Evolutionary conservation across 2,888 invertebrate species (phyloP).

Genomic region (Sinotaia quadrata): DNA sequence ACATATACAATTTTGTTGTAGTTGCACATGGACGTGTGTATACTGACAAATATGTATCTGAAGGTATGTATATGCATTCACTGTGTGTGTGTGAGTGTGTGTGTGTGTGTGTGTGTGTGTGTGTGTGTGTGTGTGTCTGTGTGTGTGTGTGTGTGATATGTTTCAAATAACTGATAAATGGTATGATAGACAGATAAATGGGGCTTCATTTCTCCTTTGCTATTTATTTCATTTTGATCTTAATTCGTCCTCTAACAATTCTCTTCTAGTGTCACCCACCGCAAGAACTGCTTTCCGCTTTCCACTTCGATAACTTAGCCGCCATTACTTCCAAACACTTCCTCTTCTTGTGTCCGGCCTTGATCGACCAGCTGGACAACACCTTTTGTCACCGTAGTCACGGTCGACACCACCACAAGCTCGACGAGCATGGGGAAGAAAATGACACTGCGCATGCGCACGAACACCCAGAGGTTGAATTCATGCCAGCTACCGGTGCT

Average conservation of each 20-base stretch:
- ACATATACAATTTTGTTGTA: too few relatives aligned
- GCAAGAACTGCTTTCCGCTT: constrained; percentile 14
- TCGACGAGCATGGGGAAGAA: too few relatives aligned
- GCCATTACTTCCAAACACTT: constrained; percentile 13
- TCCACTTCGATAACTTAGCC: constrained; percentile 16
- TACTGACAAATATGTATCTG: too few relatives aligned
- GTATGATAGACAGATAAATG: too few relatives aligned
- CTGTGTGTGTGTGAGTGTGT: background rate
- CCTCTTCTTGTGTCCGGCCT: constrained; percentile 27
- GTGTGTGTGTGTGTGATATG: background rate
- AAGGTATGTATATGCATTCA: too few relatives aligned
- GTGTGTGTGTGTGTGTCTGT: background rate
- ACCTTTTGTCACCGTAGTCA: constrained; percentile 6
- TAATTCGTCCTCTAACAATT: background rate
- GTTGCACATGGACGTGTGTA: too few relatives aligned
- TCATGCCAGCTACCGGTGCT: background rate
- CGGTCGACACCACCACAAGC: constrained; percentile 1
- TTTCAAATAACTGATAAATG: too few relatives aligned
- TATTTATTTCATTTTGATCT: too few relatives aligned
- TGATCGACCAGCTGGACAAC: constrained; percentile 34
- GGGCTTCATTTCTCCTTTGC: too few relatives aligned
- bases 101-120: background rate
- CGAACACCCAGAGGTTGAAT: background rate
- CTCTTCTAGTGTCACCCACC: constrained; percentile 24
- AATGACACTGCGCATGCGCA: background rate